Evolutionary conservation across 2,888 invertebrate species (phyloP), one percentile per base, ranked within the genome.

Genomic region (Branchipolynoe longqiensis): DNA sequence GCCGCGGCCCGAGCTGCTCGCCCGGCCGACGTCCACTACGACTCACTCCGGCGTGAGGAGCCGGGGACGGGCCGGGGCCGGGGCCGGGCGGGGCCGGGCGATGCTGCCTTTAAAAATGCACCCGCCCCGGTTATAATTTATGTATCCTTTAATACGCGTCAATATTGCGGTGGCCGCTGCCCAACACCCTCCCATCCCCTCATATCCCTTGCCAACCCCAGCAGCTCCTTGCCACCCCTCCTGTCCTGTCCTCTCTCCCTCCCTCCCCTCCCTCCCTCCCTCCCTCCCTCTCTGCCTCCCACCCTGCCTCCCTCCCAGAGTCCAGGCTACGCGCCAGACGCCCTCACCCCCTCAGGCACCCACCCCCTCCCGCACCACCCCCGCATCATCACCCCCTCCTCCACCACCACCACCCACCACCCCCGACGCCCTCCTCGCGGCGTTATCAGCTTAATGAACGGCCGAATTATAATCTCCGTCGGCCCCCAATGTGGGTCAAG

Each of bases 121-220:
- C 78, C 48, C 28, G 78, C 78, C 54, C 69, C 69, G 48, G 78
- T 78, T 78, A 78, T 78, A 78, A 78, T 78, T 78, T 78, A 78
- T 78, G 78, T 78, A 78, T 78, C 78, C 78, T 78, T 54, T 78
- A 78, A 78, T 78, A 78, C 78, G 48, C 25, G 78, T 78, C 78
- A 78, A 78, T 78, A 78, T 28, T 78, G 14, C 78, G 38, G 78
- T 28, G 78, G 41, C 31, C n/a, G 48, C 31, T 33, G 36, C 69
- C 69, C 33, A 38, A 25, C 33, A 14, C 14, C 41, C 78, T 28
- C 78, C 25, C 0, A 78, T 12, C 41, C 74, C 3, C 74, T 14
- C 0, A 78, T 12, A 25, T 41, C 3, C 74, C 48, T 8, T 1
- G 12, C 36, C 33, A n/a, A 31, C 62, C 28, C 14, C 62, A n/a